phyloP scores from a whole-genome alignment of 2,113 vertebrate species.

The Nipponia nippon region DNA sequence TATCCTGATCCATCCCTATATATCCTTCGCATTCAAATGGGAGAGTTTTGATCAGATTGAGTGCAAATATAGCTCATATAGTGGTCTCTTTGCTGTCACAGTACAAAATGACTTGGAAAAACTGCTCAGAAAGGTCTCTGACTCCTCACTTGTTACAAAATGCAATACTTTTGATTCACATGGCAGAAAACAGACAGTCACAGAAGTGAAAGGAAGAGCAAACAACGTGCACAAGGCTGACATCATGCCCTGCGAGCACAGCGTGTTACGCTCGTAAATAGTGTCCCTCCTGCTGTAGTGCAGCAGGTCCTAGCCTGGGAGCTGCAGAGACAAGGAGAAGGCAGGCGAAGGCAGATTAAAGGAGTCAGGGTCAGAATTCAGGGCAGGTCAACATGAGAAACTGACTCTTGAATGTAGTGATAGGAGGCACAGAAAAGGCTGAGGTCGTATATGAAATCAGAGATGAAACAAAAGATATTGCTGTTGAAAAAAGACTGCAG shows the following conservation, averaged over 20 bases:
- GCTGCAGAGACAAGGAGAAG: not conserved
- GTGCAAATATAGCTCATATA: not conserved
- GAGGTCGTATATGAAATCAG: not conserved
- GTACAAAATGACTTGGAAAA: not conserved
- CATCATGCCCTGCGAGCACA: fast-evolving
- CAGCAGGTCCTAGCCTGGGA: not conserved
- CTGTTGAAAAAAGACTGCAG: not conserved
- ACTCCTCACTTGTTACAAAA: not conserved
- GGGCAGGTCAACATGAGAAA: not conserved
- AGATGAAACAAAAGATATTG: not conserved
- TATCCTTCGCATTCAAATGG: not conserved
- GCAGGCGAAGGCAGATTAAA: not conserved
- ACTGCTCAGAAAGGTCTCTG: not conserved
- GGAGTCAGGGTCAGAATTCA: not conserved
- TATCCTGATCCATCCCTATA: not conserved
- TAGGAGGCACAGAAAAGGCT: not conserved
- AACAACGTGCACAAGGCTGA: not conserved
- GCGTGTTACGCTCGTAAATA: fast-evolving
- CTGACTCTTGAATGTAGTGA: not conserved
- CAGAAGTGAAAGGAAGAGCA: not conserved
- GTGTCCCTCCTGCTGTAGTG: not conserved
- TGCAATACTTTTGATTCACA: not conserved
- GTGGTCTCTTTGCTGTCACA: not conserved
- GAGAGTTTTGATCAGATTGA: not conserved
- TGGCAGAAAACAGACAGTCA: not conserved